Evolutionary conservation across 1,140 invertebrate species (phyloP).

Genomic region (Elysia chlorotica): DNA sequence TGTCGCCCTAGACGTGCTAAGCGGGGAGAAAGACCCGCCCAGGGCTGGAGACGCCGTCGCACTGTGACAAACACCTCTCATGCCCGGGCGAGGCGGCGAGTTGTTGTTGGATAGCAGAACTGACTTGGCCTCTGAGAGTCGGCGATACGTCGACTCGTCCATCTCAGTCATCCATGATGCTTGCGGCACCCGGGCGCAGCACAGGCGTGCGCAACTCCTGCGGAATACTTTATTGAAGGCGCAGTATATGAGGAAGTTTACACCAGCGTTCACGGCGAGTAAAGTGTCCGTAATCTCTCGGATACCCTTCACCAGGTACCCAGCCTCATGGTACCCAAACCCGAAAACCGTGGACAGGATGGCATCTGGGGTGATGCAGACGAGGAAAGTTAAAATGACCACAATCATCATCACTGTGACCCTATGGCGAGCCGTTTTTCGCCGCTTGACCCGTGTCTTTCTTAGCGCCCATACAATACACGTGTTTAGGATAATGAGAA

Average conservation of each 20-base stretch:
- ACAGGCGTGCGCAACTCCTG: slow-evolving; percentile 39
- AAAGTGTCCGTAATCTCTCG: slow-evolving; percentile 79
- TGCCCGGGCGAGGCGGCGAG: too few relatives aligned
- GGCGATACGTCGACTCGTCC: slow-evolving; percentile 35
- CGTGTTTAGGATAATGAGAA: slow-evolving; percentile 64
- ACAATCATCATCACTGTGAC: slow-evolving; percentile 78
- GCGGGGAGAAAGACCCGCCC: too few relatives aligned
- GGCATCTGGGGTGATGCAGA: slow-evolving; percentile 77
- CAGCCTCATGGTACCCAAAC: slow-evolving; percentile 58
- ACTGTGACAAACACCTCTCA: too few relatives aligned
- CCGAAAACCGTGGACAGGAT: slow-evolving; percentile 64
- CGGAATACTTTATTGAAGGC: slow-evolving; percentile 78
- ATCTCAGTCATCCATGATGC: slow-evolving; percentile 26
- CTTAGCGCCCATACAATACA: slow-evolving; percentile 73
- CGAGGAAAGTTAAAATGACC: slow-evolving; percentile 75
- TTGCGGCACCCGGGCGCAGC: slow-evolving; percentile 25
- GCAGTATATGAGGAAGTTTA: slow-evolving; percentile 80
- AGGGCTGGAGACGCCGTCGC: too few relatives aligned
- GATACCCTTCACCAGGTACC: slow-evolving; percentile 64
- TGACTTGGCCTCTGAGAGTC: slow-evolving; percentile 27
- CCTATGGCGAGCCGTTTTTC: slow-evolving; percentile 51
- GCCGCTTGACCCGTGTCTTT: slow-evolving; percentile 41
- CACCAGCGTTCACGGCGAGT: slow-evolving; percentile 72
- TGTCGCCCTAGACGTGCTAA: too few relatives aligned
- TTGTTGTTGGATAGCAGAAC: slow-evolving; percentile 1